Percentiles rank a stretch among this genome's conserved stretches.
phyloP scores from a whole-genome alignment of 2,888 invertebrate genomes.

The Strigamia maritima region DNA sequence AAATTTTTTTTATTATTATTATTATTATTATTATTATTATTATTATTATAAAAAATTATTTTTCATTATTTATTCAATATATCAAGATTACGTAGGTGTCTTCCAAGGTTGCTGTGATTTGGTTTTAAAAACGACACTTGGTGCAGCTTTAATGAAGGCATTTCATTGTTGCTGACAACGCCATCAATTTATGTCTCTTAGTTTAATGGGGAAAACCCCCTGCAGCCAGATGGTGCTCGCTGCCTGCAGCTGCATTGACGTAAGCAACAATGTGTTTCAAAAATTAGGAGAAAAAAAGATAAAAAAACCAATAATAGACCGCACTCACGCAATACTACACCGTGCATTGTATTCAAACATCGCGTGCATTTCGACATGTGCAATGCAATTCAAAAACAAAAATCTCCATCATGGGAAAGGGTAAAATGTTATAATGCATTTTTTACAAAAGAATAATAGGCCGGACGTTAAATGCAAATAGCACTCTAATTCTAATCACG shows the following conservation, averaged over 20 bases:
- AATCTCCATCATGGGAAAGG: conserved; percentile 16
- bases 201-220: conserved; percentile 20
- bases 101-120: not conserved
- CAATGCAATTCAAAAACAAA: not conserved
- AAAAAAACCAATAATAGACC: not conserved
- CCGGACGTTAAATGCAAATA: not conserved
- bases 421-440: conserved; percentile 7
- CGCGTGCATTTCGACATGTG: conserved; percentile 21
- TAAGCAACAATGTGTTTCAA: conserved; percentile 17
- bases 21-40: not conserved
- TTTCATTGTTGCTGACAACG: conserved; percentile 24
- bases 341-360: conserved; percentile 6
- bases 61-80: not conserved
- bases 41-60: not conserved
- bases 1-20: not conserved
- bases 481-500: conserved; percentile 12
- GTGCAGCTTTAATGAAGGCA: conserved; percentile 12
- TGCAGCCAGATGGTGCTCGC: conserved; percentile 15
- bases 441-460: conserved; percentile 9
- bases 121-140: not conserved
- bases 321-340: not conserved
- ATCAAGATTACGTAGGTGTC: not conserved
- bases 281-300: not conserved
- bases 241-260: conserved; percentile 5
- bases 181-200: not conserved